Evolutionary conservation across 2,797 vertebrate species (phyloP).

Genomic region (Dallia pectoralis): DNA sequence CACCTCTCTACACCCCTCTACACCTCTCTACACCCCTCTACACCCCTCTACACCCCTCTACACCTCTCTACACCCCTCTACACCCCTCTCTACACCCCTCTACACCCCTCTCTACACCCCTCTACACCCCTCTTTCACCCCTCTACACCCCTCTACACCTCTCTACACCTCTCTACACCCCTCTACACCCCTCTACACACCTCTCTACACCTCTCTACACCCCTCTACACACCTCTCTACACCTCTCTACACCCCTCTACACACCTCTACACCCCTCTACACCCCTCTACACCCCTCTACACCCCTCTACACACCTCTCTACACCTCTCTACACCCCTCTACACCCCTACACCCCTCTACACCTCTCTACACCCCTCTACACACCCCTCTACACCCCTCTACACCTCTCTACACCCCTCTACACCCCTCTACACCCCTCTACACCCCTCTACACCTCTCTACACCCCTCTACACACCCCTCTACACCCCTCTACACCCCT

Average conservation of each 20-base stretch:
- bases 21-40: neutral
- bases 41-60: too few relatives aligned
- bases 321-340: neutral
- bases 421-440: neutral
- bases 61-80: constrained; percentile 8
- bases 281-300: neutral
- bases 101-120: neutral
- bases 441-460: neutral
- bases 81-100: neutral
- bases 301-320: neutral
- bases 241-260: neutral
- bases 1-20: neutral
- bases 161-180: too few relatives aligned
- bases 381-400: neutral
- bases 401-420: neutral
- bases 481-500: neutral
- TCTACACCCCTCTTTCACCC: neutral
- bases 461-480: neutral
- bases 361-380: neutral
- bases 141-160: neutral
- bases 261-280: neutral
- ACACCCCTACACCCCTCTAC: neutral
- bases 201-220: neutral
- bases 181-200: neutral
- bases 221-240: neutral